These are phyloP conservation scores for Orthosia incerta DNA, from an alignment of 2,888 invertebrate species.

Conservation along the genomic window DNA sequence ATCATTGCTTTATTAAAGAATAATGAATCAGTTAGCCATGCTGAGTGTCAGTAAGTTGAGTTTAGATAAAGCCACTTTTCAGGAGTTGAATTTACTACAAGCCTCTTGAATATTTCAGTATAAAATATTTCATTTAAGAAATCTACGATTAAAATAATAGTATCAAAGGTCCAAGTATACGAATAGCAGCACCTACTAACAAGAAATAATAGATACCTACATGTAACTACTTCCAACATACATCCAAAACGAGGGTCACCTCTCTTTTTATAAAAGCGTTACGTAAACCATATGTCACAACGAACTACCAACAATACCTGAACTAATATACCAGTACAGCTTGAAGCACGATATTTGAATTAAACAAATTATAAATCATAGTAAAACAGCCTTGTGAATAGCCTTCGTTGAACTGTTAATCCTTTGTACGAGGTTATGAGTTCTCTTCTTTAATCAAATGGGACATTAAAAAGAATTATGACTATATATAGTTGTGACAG, in stretches of 20 bases:
- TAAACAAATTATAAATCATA: conserved; percentile 87
- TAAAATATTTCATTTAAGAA: neutral
- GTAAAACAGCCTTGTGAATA: conserved; percentile 86
- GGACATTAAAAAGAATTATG: conserved; percentile 89
- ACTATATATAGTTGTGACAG: conserved; percentile 85
- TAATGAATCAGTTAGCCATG: neutral
- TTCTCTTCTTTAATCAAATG: conserved; percentile 86
- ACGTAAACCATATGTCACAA: conserved; percentile 62
- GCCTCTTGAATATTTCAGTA: neutral
- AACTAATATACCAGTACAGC: conserved; percentile 61
- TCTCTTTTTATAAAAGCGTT: conserved; percentile 55
- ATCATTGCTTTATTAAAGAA: neutral
- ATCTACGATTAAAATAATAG: neutral
- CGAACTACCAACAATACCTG: conserved; percentile 52
- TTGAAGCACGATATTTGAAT: conserved; percentile 85
- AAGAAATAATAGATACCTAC: neutral
- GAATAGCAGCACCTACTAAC: neutral
- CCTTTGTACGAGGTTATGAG: conserved; percentile 84
- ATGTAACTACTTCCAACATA: neutral
- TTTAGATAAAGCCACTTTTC: neutral
- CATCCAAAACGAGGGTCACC: conserved; percentile 44
- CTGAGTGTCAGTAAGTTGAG: neutral
- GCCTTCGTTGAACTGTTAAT: conserved; percentile 82
- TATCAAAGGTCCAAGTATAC: neutral
- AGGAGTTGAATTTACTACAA: neutral